Base-by-base conservation (phyloP, 2,888 invertebrate genomes). In the Rhaphigaster nebulosa region DNA sequence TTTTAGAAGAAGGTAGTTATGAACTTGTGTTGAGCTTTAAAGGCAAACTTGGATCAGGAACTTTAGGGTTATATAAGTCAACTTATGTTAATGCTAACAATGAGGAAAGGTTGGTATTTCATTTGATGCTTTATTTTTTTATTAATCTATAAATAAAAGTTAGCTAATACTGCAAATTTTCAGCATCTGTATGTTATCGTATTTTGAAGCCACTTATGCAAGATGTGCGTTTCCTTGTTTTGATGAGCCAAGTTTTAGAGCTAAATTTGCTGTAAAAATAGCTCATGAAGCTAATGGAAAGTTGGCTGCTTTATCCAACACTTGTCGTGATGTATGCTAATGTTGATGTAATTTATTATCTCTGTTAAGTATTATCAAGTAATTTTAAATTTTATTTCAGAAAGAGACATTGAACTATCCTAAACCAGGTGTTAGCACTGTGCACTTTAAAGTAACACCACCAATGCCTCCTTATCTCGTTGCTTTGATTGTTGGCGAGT, bases 121-220 rank as follows among this genome's bases (percentile, higher is more conserved):
- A 29, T 34, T 84, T 60, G 41, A 23, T 54, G 0, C 52, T 88
- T n/a, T 23, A 34, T 34, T 29, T 45, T n/a, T 90, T 26, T 60
- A 76, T 56, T 90, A 23, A 29, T 87, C 34, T 90, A 45, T 90
- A 60, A 29, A 23, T 87, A 41, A 0, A 12, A 87, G 3, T 34
- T 50, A 41, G 54, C 26, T 60, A 13, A 60, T 29, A 29, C 29
- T 65, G 29, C 29, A 26, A 92, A 87, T 91, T 95, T 95, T 60
- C 93, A 98, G 98, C 93, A 94, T 94, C 91, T 96, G 98, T 93
- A 97, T 97, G 10, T 97, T 98, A 0, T 97, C 98, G 23, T 98
- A 99, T 94, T 98, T 99, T 93, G 98, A 99, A 93, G 98, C 99
- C 0, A 98, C 98, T 0, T 97, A 97, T 94, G 98, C 99, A 0